Evolutionary conservation across 1,140 invertebrate genomes (phyloP), one percentile per base, ranked within the genome.

Genomic region (Heterodera carotae): DNA sequence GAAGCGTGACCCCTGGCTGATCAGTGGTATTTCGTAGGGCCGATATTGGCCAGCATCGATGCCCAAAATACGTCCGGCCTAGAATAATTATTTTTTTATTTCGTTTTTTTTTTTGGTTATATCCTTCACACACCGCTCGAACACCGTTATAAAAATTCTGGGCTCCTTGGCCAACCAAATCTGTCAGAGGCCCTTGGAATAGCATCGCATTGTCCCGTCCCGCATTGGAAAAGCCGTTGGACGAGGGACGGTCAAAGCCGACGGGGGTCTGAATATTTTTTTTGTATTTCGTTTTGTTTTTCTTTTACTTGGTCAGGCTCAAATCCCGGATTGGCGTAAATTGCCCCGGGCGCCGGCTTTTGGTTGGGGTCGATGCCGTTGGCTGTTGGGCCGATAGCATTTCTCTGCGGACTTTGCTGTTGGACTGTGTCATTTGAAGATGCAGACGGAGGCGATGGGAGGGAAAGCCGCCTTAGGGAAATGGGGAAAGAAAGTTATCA

Each of bases 11-110:
- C 68, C 67, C 18, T 68, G 48, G 27, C 69, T 77, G 31, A 77
- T 27, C 76, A 77, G 66, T 2, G 76, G 76, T 15, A 77, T 69
- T 71, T 77, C 76, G 43, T 77, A 77, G 18, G 59, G 76, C 33
- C 70, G 76, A n/a, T 76, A 76, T 60, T 77, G 76, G 15, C 76
- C 76, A 34, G 68, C 59, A 25, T 77, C 69, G 31, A 72, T 72
- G 39, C 77, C 77, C 43, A 78, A 76, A n/a, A 78, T 31, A 31
- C 75, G 75, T 25, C 75, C 39, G 29, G 77, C 77, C 62, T 78
- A 8, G 64, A 74, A 48, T 31, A 43, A 33, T 27, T 10, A 27
- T 10, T 27, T 69, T 10, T 69, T 69, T 43, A 12, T 6, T 12
- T 0, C 48, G 22, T 2, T 56, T 56, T 5, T 22, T 56, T 56